Base-by-base conservation (phyloP, 2,113 vertebrate species). In the Malaclemys terrapin region DNA sequence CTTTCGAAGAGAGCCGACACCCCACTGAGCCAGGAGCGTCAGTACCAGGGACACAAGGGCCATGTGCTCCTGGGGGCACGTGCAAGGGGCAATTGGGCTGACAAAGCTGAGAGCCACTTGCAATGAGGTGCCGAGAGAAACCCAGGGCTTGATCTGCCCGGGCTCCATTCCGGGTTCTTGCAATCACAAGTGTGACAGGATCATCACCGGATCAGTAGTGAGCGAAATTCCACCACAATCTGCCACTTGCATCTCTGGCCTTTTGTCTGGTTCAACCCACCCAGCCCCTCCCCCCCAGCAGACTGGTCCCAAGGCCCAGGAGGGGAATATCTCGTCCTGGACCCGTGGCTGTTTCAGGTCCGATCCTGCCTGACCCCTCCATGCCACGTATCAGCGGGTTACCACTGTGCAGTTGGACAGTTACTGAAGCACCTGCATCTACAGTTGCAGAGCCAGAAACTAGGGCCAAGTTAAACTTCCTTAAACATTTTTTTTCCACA, bases 271-370 rank as follows among this genome's bases (percentile, higher is more conserved):
- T 47, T 47, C 16, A 24, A 10, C 3, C 20, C 65, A 53, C 79
- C 69, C 56, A 5, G 62, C 85, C 10, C 82, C 93, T 94, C 94
- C 5, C 24, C 93, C 93, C 95, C 82, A 29, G 25, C 53, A 93
- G 82, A 90, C 79, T 87, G 47, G 88, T 65, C 89, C 95, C 89
- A 89, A 78, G 8, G 9, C 57, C 52, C 52, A 7, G 38, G 47
- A 56, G 1, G 5, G 42, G 82, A 93, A 69, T 35, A 31, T 2
- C 91, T 56, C 57, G 69, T 85, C 82, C 95, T 79, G 50, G 22
- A 52, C n/a, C 49, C 0, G 13, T 3, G 10, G 22, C 72, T 24
- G 69, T 11, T 19, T 72, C n/a, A 20, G 22, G n/a, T 25, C 72
- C 17, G 35, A 69, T 8, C 29, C 14, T n/a, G 29, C 3, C 11